Evolutionary conservation across 2,113 vertebrate genomes (phyloP).

Genomic region (Macquaria ambigua): DNA sequence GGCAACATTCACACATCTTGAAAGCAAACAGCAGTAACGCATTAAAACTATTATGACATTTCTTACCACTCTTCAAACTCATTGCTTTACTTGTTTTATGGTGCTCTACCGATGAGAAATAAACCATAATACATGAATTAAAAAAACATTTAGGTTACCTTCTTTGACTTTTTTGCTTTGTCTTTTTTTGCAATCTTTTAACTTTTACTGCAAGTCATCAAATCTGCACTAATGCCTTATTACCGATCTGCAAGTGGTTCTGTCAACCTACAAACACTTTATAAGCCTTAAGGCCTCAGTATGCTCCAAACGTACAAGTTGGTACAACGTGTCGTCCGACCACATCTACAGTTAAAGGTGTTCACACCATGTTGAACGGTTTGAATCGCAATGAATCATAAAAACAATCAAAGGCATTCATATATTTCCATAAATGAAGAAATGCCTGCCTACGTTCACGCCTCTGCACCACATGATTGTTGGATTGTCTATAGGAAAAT

Average conservation of each 20-base stretch:
- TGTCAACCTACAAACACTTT: not conserved
- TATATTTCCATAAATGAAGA: not conserved
- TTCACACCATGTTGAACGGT: not conserved
- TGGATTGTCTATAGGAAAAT: not conserved
- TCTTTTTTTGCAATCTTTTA: not conserved
- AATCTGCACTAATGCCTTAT: not conserved
- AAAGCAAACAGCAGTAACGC: not conserved
- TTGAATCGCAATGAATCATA: too few relatives aligned
- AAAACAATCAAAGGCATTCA: not conserved
- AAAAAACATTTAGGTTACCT: not conserved
- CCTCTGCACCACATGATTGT: not conserved
- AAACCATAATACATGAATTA: not conserved
- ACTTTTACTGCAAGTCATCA: not conserved
- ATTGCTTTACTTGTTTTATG: not conserved
- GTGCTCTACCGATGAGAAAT: too few relatives aligned
- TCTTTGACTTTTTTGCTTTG: too few relatives aligned
- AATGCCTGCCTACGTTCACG: not conserved
- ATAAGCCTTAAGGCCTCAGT: not conserved
- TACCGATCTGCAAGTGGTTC: not conserved
- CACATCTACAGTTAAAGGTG: not conserved
- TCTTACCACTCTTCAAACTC: not conserved
- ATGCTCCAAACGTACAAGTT: not conserved
- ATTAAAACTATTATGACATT: not conserved
- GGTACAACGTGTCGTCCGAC: not conserved
- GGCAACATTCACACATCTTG: conserved; percentile 17